phyloP scores from a whole-genome alignment of 2,113 vertebrate genomes.

The Chaetodon trifascialis region DNA sequence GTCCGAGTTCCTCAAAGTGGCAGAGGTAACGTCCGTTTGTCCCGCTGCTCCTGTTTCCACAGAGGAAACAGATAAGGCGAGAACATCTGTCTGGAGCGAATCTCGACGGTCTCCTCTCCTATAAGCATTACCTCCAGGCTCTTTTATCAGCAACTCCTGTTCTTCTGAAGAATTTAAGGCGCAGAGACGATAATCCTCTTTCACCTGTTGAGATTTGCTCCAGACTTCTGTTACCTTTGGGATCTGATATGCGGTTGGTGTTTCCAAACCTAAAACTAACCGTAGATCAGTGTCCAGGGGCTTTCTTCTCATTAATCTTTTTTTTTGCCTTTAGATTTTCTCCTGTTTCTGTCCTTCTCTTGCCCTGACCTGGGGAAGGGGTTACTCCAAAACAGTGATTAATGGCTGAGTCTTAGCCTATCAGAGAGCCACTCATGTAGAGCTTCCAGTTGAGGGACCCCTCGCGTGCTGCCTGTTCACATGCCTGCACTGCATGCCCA shows the following conservation, averaged over 20 bases:
- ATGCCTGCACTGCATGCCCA: conserved; percentile 86
- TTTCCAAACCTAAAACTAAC: conserved; percentile 37
- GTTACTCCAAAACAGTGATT: conserved; percentile 63
- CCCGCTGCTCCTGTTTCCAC: conserved; percentile 28
- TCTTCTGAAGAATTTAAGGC: conserved; percentile 11
- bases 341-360: conserved; percentile 76
- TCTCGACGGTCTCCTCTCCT: conserved; percentile 46
- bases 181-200: neutral
- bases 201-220: conserved; percentile 69
- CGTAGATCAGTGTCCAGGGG: conserved; percentile 59
- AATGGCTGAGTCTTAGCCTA: conserved; percentile 61
- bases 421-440: conserved; percentile 71
- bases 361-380: conserved; percentile 66
- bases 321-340: conserved; percentile 63
- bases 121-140: conserved; percentile 3
- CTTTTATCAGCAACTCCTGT: neutral
- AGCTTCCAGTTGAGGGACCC: conserved; percentile 77
- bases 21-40: conserved; percentile 88
- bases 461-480: conserved; percentile 83
- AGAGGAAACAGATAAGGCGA: conserved; percentile 44
- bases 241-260: conserved; percentile 66
- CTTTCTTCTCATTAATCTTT: conserved; percentile 55
- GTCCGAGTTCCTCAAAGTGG: conserved; percentile 97
- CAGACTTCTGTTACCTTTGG: conserved; percentile 48
- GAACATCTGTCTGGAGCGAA: conserved; percentile 64